Evolutionary conservation across 2,888 invertebrate species (phyloP).

Genomic region (Leucoptera coffeella): DNA sequence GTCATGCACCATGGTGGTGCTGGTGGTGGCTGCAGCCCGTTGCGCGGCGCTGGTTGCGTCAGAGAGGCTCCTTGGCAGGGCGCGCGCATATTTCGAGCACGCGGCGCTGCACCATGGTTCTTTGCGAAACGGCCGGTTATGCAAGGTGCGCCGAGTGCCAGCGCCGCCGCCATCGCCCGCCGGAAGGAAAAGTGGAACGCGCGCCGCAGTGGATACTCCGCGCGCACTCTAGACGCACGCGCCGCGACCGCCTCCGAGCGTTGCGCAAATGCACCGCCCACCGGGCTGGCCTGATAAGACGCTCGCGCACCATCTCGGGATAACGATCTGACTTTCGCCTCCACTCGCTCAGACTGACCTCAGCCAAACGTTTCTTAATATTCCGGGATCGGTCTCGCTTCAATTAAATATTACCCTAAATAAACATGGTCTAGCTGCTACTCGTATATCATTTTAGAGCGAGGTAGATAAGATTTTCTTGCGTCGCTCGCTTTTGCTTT

Average conservation of each 20-base stretch:
- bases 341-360: no score
- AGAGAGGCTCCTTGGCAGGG: slow-evolving; percentile 32
- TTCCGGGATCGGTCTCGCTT: no score
- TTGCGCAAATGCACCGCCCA: slow-evolving; percentile 47
- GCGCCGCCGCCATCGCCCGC: slow-evolving; percentile 20
- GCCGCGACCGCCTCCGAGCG: no score
- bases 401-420: no score
- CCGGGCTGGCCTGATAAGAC: no score
- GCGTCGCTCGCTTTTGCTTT: no score
- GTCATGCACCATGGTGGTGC: slow-evolving; percentile 5
- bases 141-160: slow-evolving; percentile 50
- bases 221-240: slow-evolving; percentile 45
- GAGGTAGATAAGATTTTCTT: no score
- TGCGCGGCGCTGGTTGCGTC: slow-evolving; percentile 17
- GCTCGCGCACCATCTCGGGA: no score
- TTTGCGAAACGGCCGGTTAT: slow-evolving; percentile 51
- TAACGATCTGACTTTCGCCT: no score
- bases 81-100: slow-evolving; percentile 44
- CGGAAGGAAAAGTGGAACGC: slow-evolving; percentile 54
- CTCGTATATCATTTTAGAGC: no score
- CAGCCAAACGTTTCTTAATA: no score
- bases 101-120: slow-evolving; percentile 33
- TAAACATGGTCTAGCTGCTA: no score
- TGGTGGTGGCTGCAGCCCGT: slow-evolving; percentile 7
- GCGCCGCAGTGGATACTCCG: slow-evolving; percentile 44